Conservation (phyloP, 2,113 vertebrate species). For the Saguinus midas region DNA sequence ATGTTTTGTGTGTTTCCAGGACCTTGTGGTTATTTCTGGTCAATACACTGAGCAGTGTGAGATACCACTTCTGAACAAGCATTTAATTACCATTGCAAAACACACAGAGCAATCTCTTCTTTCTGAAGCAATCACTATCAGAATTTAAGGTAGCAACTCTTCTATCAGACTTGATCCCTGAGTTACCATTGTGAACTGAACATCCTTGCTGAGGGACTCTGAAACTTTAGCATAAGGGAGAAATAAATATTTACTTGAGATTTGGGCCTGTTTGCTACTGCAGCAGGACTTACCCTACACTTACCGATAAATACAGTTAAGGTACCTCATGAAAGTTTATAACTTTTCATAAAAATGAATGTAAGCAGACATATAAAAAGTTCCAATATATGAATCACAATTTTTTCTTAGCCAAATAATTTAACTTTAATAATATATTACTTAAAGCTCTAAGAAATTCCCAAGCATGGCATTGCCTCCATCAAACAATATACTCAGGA, state of each 20-base stretch:
- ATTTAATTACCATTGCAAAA: background rate
- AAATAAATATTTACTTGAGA: background rate
- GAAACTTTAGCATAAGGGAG: background rate
- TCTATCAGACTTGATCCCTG: background rate
- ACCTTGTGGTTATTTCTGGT: background rate
- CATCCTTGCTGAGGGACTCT: background rate
- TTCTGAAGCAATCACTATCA: background rate
- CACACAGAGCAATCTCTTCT: background rate
- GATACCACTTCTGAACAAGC: background rate
- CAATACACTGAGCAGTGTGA: background rate
- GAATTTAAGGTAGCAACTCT: accelerated
- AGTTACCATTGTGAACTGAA: background rate
- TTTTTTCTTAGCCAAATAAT: background rate
- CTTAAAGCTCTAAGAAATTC: background rate
- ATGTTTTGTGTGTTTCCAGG: background rate
- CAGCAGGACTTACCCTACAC: background rate
- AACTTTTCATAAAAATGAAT: background rate
- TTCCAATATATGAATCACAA: background rate
- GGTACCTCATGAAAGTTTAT: background rate
- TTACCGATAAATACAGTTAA: background rate
- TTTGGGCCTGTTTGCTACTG: background rate
- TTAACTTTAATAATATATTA: background rate
- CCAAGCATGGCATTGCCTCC: background rate
- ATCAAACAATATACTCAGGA: background rate
- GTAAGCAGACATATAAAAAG: background rate